Evolutionary conservation across 2,113 vertebrate genomes (phyloP), one percentile per base, ranked within the genome.

Genomic region (Psephotus haematonotus): DNA sequence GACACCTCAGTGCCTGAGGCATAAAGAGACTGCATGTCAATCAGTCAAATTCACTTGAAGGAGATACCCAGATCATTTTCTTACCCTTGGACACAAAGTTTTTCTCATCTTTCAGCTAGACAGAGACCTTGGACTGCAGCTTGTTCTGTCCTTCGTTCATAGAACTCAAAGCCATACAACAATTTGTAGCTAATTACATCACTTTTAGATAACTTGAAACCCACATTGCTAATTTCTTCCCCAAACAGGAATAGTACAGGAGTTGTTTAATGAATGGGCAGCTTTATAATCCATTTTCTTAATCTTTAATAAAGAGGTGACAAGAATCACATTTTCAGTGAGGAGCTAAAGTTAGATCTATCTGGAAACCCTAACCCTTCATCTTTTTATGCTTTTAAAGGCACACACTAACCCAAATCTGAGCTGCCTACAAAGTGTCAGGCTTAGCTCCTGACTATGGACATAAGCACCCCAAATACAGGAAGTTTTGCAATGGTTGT

Each of bases 1-100:
- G 31, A 27, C n/a, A 35, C 8, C 33, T 37, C 11, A 37, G 12
- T 0, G 0, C 37, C 59, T 5, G 8, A 44, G 35, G 57, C 22
- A 78, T 52, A 20, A 84, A 67, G 35, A 60, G 6, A 43, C 35
- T 55, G 23, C 18, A 41, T 7, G 14, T 31, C 27, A 90, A 53
- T 29, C 63, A 82, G 20, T 18, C 22, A 46, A 57, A 82, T 52
- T 77, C 8, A 88, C 37, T 1, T 44, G 37, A 90, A 91, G 29
- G 39, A 82, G 29, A 33, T 39, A 82, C 23, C 5, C 25, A 65
- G 70, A 14, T 59, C 0, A 25, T 86, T 70, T 88, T 25, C 43
- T 62, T 37, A 53, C 9, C 17, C 52, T 65, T 46, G 11, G 11
- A 14, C 33, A 43, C 35, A 75, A 50, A 71, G 18, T 11, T 9